A percentile compares a stretch with the other conserved stretches of the same genome.
These are phyloP conservation scores for Papilio dardanus DNA, from an alignment of 1,140 invertebrate species.

Conservation along the genomic window DNA sequence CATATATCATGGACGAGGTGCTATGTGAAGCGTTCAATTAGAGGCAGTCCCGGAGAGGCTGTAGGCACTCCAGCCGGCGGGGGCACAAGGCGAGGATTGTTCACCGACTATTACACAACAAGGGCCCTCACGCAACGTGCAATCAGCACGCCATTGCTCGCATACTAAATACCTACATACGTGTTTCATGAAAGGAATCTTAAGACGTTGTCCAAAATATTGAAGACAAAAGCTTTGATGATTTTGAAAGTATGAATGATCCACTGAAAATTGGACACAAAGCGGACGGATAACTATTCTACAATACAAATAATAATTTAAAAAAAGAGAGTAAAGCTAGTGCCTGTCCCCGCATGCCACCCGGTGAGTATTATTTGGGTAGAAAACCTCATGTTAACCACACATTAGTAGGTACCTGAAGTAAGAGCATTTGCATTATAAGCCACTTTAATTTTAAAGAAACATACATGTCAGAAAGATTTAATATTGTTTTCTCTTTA, in stretches of 20 bases:
- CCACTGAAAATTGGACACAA: neutral
- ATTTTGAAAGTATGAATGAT: too few relatives aligned
- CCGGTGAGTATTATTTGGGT: too few relatives aligned
- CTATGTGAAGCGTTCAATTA: conserved; percentile 56
- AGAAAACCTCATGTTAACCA: too few relatives aligned
- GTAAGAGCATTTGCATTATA: neutral
- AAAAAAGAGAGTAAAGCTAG: too few relatives aligned
- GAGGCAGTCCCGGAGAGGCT: conserved; percentile 37
- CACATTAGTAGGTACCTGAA: too few relatives aligned
- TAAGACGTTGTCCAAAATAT: neutral
- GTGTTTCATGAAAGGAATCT: conserved; percentile 10
- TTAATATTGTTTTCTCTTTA: neutral
- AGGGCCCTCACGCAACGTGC: conserved; percentile 47
- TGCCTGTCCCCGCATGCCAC: too few relatives aligned
- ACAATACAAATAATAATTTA: too few relatives aligned
- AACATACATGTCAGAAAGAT: too few relatives aligned
- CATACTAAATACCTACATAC: conserved; percentile 15
- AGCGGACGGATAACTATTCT: neutral
- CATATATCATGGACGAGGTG: neutral
- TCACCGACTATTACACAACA: conserved; percentile 53
- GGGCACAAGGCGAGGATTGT: conserved; percentile 53
- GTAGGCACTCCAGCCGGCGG: conserved; percentile 45
- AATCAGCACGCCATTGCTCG: conserved; percentile 44
- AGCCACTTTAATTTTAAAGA: neutral
- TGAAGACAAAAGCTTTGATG: neutral